Percentiles rank a stretch among this genome's conserved stretches.
These are phyloP conservation scores for Cremastobaeus sp. DNA, from an alignment of 2,888 invertebrate species.

Conservation along the genomic window DNA sequence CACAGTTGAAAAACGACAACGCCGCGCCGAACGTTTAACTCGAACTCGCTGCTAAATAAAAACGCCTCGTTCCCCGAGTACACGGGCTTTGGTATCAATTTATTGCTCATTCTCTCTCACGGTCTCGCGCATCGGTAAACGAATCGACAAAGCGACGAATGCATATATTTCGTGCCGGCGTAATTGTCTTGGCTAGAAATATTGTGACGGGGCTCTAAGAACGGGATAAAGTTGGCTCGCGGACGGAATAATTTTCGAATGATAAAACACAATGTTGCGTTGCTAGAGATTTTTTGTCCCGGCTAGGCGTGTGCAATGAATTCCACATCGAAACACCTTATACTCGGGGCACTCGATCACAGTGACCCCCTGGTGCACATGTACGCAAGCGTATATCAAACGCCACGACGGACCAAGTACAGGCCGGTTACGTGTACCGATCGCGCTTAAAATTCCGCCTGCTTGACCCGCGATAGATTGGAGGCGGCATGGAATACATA, in stretches of 20 bases:
- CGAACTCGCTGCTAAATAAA: constrained; percentile 7
- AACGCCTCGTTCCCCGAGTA: neutral
- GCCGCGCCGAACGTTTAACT: constrained; percentile 7
- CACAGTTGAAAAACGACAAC: too few relatives aligned
- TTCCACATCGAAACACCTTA: constrained; percentile 57
- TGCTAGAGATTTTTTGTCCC: constrained; percentile 40
- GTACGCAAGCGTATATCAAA: constrained; percentile 57
- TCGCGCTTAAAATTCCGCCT: constrained; percentile 77
- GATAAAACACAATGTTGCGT: constrained; percentile 42
- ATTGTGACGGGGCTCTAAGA: constrained; percentile 31
- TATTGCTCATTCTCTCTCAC: constrained; percentile 29
- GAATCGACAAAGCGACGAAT: constrained; percentile 29
- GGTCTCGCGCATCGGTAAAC: constrained; percentile 3
- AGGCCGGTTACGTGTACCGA: constrained; percentile 63
- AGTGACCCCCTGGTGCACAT: constrained; percentile 57
- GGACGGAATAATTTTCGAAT: constrained; percentile 37
- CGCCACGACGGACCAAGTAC: constrained; percentile 45
- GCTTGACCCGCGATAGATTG: constrained; percentile 79
- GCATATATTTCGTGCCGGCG: constrained; percentile 29
- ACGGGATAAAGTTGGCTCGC: constrained; percentile 28
- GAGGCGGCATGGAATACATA: constrained; percentile 77
- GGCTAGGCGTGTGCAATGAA: constrained; percentile 51
- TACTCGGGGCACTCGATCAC: constrained; percentile 54
- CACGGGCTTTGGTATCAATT: constrained; percentile 18
- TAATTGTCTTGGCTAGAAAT: constrained; percentile 41